Evolutionary conservation across 2,113 vertebrate genomes (phyloP).

Genomic region (Urocynchramus pylzowi): DNA sequence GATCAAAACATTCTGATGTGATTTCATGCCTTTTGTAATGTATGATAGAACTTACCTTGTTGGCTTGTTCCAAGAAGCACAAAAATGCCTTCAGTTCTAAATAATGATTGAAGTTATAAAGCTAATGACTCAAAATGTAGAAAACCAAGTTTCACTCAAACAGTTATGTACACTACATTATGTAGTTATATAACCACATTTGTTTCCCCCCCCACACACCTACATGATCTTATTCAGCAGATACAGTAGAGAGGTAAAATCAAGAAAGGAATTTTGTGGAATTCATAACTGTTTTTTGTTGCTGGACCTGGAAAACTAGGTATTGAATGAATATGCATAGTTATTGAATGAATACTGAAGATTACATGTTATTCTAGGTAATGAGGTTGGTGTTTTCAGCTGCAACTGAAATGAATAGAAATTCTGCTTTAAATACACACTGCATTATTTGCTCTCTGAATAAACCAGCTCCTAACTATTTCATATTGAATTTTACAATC

Average conservation of each 20-base stretch:
- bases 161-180: not conserved
- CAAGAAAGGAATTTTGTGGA: not conserved
- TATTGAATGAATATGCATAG: not conserved
- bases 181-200: not conserved
- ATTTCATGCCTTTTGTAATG: not conserved
- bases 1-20: not conserved
- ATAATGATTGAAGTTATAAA: not conserved
- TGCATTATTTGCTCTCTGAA: not conserved
- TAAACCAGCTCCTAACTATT: not conserved
- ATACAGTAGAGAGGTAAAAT: not conserved
- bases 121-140: not conserved
- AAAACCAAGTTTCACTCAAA: not conserved
- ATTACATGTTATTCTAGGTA: not conserved
- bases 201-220: accelerated
- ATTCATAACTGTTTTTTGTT: not conserved
- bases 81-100: not conserved
- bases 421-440: not conserved
- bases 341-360: not conserved
- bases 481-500: not conserved
- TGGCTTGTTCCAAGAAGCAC: not conserved
- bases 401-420: not conserved
- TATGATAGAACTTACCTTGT: not conserved
- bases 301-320: not conserved
- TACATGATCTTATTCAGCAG: not conserved
- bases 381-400: not conserved